Evolutionary conservation across 1,140 invertebrate species (phyloP).

Genomic region (Megalonaias nervosa): DNA sequence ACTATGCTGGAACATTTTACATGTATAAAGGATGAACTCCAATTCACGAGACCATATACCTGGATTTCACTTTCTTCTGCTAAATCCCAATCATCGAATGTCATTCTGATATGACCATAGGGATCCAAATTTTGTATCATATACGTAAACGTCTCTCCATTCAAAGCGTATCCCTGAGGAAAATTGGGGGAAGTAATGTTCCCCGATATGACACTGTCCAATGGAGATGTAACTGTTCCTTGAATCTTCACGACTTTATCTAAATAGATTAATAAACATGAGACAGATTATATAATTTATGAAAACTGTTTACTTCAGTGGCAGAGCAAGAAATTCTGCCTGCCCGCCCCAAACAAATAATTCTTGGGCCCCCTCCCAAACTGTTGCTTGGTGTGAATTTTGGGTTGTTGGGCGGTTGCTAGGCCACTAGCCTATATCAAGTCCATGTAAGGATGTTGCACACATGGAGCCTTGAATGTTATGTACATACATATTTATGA

Average conservation of each 20-base stretch:
- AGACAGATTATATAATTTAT: not conserved
- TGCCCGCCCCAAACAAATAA: too few species aligned
- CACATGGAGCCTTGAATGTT: too few species aligned
- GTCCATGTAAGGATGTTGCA: not conserved
- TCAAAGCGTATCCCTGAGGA: slow-evolving; percentile 61
- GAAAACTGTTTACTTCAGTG: not conserved
- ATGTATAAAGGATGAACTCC: not conserved
- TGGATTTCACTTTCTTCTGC: slow-evolving; percentile 58
- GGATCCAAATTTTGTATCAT: slow-evolving; percentile 64
- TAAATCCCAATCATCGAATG: slow-evolving; percentile 66
- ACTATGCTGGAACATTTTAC: too few species aligned
- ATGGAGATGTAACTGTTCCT: slow-evolving; percentile 48
- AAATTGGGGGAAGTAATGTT: slow-evolving; percentile 62
- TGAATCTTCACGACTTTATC: slow-evolving; percentile 54
- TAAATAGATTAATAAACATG: slow-evolving; percentile 19
- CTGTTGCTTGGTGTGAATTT: not conserved
- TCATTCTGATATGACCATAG: slow-evolving; percentile 58
- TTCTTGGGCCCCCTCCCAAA: too few species aligned
- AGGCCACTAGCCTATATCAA: not conserved
- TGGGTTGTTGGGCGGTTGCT: too few species aligned
- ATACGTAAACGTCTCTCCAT: slow-evolving; percentile 65
- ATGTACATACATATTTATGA: too few species aligned
- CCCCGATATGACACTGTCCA: slow-evolving; percentile 45
- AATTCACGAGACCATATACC: slow-evolving; percentile 34
- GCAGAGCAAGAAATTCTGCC: too few species aligned